These are phyloP conservation scores for Lycaon pictus DNA, from an alignment of 2,113 vertebrate species.

Conservation along the genomic window DNA sequence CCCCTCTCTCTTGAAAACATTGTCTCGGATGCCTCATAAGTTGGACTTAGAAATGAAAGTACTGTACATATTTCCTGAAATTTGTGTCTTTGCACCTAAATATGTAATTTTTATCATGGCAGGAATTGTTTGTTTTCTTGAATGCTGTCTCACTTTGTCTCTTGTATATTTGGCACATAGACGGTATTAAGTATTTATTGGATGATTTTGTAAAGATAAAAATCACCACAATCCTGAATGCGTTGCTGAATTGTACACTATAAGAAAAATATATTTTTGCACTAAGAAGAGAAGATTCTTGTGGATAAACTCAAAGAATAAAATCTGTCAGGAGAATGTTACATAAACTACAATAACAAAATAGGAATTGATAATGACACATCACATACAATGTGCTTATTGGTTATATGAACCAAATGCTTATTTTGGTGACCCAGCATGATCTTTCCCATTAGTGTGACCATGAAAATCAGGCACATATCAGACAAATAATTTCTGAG, in stretches of 20 bases:
- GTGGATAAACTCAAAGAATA: neutral
- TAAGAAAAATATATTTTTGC: neutral
- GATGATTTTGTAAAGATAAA: neutral
- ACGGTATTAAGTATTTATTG: neutral
- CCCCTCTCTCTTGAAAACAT: neutral
- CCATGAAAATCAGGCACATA: neutral
- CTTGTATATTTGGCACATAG: neutral
- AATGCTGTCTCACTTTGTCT: neutral
- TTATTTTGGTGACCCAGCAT: neutral
- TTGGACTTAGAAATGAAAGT: neutral
- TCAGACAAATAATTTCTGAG: neutral
- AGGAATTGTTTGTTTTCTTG: neutral
- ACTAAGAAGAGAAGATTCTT: neutral
- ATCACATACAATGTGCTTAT: neutral
- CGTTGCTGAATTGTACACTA: neutral
- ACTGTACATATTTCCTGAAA: neutral
- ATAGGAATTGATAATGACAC: too few species aligned
- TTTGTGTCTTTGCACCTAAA: neutral
- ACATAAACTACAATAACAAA: neutral
- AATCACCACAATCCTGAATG: neutral
- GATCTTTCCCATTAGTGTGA: neutral
- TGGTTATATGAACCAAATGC: neutral
- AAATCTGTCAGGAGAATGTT: neutral
- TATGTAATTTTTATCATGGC: neutral
- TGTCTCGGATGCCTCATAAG: neutral